phyloP scores from a whole-genome alignment of 1,140 invertebrate genomes.

The Pectinophora gossypiella region DNA sequence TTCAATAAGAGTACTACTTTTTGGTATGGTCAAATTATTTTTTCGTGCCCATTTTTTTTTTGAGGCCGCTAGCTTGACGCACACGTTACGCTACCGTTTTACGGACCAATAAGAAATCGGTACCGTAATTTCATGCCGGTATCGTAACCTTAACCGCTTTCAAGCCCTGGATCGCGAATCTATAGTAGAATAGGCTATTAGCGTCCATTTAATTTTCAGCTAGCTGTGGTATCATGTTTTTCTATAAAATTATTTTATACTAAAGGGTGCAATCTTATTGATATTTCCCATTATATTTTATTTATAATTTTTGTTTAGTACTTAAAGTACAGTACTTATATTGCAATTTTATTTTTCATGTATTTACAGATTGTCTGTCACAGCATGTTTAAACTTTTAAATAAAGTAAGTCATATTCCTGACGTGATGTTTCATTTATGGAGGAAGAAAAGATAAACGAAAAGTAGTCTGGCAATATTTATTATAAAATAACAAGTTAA shows the following conservation, averaged over 20 bases:
- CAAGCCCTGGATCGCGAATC: too few relatives aligned
- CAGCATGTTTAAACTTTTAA: background rate
- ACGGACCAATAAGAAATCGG: too few relatives aligned
- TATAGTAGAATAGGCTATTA: too few relatives aligned
- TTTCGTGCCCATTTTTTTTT: too few relatives aligned
- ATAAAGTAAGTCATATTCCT: slow-evolving; percentile 3
- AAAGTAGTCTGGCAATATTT: slow-evolving; percentile 9
- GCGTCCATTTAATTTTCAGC: too few relatives aligned
- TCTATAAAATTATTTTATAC: background rate
- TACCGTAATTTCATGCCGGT: too few relatives aligned
- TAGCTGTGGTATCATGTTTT: too few relatives aligned
- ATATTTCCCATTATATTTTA: slow-evolving; percentile 12
- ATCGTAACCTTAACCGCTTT: too few relatives aligned
- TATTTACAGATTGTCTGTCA: slow-evolving; percentile 28
- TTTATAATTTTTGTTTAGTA: slow-evolving; percentile 38
- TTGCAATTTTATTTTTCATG: slow-evolving; percentile 35
- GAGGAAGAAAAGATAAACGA: background rate
- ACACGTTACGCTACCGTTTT: too few relatives aligned
- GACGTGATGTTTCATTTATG: slow-evolving; percentile 15
- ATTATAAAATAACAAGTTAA: slow-evolving; percentile 30
- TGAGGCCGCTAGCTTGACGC: too few relatives aligned
- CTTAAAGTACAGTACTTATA: slow-evolving; percentile 24
- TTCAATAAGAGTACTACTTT: too few relatives aligned
- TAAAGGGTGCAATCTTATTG: background rate
- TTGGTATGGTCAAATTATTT: too few relatives aligned